Percentiles rank a stretch among this genome's conserved stretches.
Conservation (phyloP, 2,797 vertebrate genomes). For the Trichosurus vulpecula region DNA sequence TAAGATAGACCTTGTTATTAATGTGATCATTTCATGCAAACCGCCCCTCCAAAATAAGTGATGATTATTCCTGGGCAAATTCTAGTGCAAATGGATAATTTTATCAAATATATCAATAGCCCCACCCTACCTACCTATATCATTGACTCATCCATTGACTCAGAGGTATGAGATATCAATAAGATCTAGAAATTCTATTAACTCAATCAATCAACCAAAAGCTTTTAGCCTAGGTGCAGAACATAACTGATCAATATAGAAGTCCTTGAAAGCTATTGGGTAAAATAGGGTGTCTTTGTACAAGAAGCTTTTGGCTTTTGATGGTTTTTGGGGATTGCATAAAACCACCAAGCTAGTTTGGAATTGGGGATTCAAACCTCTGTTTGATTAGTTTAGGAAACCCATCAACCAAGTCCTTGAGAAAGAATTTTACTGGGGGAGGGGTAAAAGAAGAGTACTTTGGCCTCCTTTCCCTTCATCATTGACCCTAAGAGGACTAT, state of each 20-base stretch:
- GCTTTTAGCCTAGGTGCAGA: background rate
- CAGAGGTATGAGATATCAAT: background rate
- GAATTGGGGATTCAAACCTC: background rate
- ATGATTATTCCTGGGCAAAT: background rate
- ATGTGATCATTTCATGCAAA: background rate
- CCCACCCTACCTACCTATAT: background rate
- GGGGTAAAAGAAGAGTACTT: background rate
- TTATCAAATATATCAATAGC: background rate
- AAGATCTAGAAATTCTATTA: background rate
- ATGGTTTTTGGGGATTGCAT: background rate
- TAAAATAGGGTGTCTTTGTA: background rate
- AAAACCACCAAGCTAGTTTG: background rate
- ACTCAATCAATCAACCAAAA: background rate
- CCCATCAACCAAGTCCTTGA: background rate
- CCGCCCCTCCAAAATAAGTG: background rate
- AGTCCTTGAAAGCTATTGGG: background rate
- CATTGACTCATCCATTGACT: background rate
- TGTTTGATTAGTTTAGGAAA: background rate
- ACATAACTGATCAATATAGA: background rate
- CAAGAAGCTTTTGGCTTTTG: background rate
- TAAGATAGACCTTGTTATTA: background rate
- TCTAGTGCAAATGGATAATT: background rate
- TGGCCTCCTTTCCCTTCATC: background rate
- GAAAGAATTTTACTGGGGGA: background rate
- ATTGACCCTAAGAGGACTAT: background rate